Base-by-base conservation (phyloP, 2,113 vertebrate species). In the Neolamprologus fasciatus region DNA sequence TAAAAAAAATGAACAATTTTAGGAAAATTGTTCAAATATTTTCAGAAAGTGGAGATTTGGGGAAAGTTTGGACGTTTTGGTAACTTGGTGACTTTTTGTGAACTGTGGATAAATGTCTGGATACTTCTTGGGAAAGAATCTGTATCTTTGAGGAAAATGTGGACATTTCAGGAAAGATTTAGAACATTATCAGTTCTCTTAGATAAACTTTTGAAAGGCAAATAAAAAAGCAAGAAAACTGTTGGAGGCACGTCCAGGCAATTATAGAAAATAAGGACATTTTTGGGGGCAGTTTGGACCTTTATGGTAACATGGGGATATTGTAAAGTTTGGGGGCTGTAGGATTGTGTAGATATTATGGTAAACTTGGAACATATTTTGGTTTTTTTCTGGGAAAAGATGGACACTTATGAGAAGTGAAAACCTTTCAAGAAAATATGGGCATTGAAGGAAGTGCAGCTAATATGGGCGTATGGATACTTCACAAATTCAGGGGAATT, bases 351-450 rank as follows among this genome's bases (percentile, higher is more conserved):
- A n/a, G 37, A 17, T 16, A 7, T 16, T 45, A 0, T 71, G 5
- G 12, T 23, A 42, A 71, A 3, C 37, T 3, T 71, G n/a, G 66
- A 26, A 45, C 0, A 73, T 16, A 71, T 42, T 71, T 71, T 23
- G 0, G 0, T 0, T 0, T 1, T 14, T 71, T 40, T 61, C 16
- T 40, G 35, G n/a, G 35, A 71, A 71, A 40, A 14, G 63, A 40
- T 23, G 35, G 5, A 42, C 66, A 23, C 1, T 42, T 71, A 2
- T 42, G 35, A 68, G 35, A 68, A 23, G 63, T 68, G 7, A 40
- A 40, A 40, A 40, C 4, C 4, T 71, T 1, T 3, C n/a, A 71
- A 23, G 7, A 68, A 68, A 21, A 21, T 68, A 9, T 21, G 63
- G 35, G n/a, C 3, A 14, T 71, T 40, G 13, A 14, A 71, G 35